Evolutionary conservation across 2,888 invertebrate genomes (phyloP).

Genomic region (Drosophila cognata): DNA sequence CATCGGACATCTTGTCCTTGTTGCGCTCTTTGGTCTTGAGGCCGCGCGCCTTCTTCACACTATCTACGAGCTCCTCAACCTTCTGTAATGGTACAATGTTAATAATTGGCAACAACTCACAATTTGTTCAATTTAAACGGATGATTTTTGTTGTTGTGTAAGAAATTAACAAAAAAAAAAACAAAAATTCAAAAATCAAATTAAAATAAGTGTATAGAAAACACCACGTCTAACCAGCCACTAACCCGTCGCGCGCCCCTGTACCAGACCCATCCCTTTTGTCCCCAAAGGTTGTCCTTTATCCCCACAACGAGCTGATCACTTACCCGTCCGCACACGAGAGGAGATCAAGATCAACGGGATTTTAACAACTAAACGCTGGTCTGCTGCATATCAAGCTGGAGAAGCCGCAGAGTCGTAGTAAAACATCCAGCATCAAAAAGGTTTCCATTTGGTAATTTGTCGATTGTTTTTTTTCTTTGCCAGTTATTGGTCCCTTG

Average conservation of each 20-base stretch:
- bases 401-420: constrained; percentile 23
- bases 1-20: constrained; percentile 89
- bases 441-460: constrained; percentile 7
- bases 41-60: constrained; percentile 84
- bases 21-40: constrained; percentile 86
- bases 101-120: constrained; percentile 21
- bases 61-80: constrained; percentile 82
- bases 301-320: constrained; percentile 49
- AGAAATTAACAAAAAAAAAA: not conserved
- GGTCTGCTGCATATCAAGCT: constrained; percentile 29
- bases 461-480: constrained; percentile 6
- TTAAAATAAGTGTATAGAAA: constrained; percentile 3
- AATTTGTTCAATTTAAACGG: not conserved
- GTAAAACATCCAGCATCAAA: constrained; percentile 18
- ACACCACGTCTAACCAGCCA: constrained; percentile 13
- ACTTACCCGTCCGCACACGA: constrained; percentile 64
- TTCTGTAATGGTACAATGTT: constrained; percentile 81
- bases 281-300: constrained; percentile 12
- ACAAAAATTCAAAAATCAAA: not conserved
- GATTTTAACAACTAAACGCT: constrained; percentile 66
- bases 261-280: constrained; percentile 6
- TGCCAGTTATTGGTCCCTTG: not conserved
- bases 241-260: not conserved
- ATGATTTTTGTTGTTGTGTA: not conserved
- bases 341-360: constrained; percentile 61